A percentile compares a stretch with the other conserved stretches of the same genome.
Evolutionary conservation across 1,140 invertebrate genomes (phyloP).

Genomic region (Diorhabda elongata): DNA sequence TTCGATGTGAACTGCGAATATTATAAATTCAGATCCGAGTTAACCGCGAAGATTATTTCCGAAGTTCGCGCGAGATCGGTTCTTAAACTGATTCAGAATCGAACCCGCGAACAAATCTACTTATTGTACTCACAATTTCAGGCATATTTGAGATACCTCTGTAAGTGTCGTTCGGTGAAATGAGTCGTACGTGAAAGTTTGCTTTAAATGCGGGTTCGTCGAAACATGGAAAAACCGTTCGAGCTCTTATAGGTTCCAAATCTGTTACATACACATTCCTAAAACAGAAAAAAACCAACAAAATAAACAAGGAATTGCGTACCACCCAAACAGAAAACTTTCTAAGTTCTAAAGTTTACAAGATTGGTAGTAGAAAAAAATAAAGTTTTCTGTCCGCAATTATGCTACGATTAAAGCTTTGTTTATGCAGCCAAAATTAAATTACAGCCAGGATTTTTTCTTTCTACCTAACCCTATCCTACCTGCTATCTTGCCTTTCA

Average conservation of each 20-base stretch:
- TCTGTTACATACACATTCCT: conserved; percentile 75
- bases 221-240: conserved; percentile 89
- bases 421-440: background rate
- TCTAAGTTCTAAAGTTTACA: background rate
- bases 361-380: background rate
- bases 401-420: background rate
- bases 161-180: conserved; percentile 57
- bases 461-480: too few relatives aligned
- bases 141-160: conserved; percentile 77
- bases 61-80: too few relatives aligned
- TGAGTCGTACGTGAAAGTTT: conserved; percentile 69
- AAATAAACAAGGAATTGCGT: background rate
- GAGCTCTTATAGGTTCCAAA: conserved; percentile 80
- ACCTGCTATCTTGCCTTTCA: too few relatives aligned
- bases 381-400: background rate
- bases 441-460: background rate
- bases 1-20: too few relatives aligned
- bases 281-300: background rate
- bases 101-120: too few relatives aligned
- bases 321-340: background rate
- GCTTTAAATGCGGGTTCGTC: conserved; percentile 90
- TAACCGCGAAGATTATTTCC: too few relatives aligned
- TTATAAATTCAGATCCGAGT: too few relatives aligned
- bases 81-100: too few relatives aligned
- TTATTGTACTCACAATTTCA: conserved; percentile 24